Percentiles rank a stretch among this genome's conserved stretches.
phyloP scores from a whole-genome alignment of 2,113 vertebrate genomes.

The Thamnaconus septentrionalis region DNA sequence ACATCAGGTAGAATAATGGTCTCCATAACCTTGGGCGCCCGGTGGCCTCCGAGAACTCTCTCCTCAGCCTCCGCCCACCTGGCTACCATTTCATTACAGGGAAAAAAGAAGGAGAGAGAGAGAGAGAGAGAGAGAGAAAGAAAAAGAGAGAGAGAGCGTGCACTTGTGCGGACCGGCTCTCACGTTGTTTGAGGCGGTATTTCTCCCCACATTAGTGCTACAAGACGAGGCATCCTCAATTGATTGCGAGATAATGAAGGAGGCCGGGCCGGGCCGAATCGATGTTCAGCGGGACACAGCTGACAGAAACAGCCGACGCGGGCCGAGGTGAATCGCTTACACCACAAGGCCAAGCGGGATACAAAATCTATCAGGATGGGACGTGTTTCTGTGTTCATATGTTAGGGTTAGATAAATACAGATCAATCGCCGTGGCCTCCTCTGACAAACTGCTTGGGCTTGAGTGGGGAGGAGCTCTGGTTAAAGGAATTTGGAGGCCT shows the following conservation, averaged over 20 bases:
- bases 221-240: slow-evolving; percentile 57
- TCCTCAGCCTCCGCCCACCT: slow-evolving; percentile 1
- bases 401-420: neutral
- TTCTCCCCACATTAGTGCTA: slow-evolving; percentile 50
- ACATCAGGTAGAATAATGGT: slow-evolving; percentile 65
- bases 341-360: slow-evolving; percentile 12
- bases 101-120: slow-evolving; percentile 11
- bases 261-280: slow-evolving; percentile 40
- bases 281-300: slow-evolving; percentile 21
- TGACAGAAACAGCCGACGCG: slow-evolving; percentile 24
- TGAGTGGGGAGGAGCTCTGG: too few relatives aligned
- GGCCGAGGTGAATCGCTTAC: slow-evolving; percentile 13
- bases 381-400: neutral
- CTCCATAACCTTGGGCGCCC: slow-evolving; percentile 60
- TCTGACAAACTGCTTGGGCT: neutral
- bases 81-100: slow-evolving; percentile 60
- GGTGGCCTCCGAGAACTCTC: slow-evolving; percentile 39
- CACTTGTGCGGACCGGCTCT: slow-evolving; percentile 7
- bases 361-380: slow-evolving; percentile 5
- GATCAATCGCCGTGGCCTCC: neutral
- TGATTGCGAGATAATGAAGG: slow-evolving; percentile 69
- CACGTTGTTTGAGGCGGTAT: slow-evolving; percentile 30
- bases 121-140: slow-evolving; percentile 11
- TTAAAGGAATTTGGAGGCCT: too few relatives aligned
- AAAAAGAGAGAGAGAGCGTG: slow-evolving; percentile 19